Percentiles rank a stretch among this genome's conserved stretches.
Evolutionary conservation across 2,797 vertebrate species (phyloP).

Genomic region (Urocyon cinereoargenteus): DNA sequence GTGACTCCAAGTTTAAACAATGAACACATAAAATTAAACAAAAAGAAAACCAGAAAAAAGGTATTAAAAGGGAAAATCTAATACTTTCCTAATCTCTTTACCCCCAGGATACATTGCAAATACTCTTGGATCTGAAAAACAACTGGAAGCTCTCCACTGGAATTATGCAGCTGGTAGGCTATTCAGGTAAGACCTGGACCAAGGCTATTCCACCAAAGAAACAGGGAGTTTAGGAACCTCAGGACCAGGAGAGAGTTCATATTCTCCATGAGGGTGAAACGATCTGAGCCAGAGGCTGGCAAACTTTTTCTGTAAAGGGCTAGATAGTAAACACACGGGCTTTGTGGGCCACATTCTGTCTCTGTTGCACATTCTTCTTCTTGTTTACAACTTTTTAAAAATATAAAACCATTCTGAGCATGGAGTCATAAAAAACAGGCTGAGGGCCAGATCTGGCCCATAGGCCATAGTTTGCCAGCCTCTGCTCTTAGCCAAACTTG

Average conservation of each 20-base stretch:
- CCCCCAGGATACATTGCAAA: neutral
- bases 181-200: neutral
- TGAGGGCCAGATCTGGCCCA: neutral
- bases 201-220: neutral
- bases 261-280: neutral
- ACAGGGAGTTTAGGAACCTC: neutral
- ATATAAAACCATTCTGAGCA: slow-evolving; percentile 7
- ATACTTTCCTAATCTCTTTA: no score
- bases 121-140: neutral
- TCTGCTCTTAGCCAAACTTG: slow-evolving; percentile 12
- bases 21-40: neutral
- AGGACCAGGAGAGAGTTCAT: neutral
- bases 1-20: neutral
- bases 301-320: neutral
- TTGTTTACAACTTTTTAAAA: slow-evolving; percentile 9
- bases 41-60: neutral
- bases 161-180: neutral
- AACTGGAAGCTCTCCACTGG: no score
- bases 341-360: neutral
- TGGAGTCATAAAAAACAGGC: neutral
- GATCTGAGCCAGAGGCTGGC: neutral
- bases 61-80: neutral
- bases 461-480: neutral
- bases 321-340: neutral
- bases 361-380: neutral